Evolutionary conservation across 1,140 invertebrate species (phyloP).

Genomic region (Temnothorax curvispinosus): DNA sequence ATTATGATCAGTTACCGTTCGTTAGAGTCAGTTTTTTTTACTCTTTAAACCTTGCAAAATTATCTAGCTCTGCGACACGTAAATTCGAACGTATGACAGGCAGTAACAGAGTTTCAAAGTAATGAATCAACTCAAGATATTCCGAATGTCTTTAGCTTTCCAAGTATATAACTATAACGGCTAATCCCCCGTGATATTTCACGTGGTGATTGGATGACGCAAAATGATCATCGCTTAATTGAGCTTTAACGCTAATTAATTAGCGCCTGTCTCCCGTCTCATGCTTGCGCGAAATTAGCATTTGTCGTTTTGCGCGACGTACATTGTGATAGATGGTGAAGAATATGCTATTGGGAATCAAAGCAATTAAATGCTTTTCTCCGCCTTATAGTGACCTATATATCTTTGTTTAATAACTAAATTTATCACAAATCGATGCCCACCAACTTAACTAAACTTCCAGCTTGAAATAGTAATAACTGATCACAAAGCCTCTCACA

Average conservation of each 20-base stretch:
- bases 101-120: conserved; percentile 16
- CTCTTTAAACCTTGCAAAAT: not conserved
- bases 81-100: conserved; percentile 27
- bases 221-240: conserved; percentile 57
- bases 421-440: conserved; percentile 13
- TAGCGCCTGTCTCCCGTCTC: conserved; percentile 22
- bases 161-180: conserved; percentile 1
- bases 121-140: conserved; percentile 33
- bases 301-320: not conserved
- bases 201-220: conserved; percentile 42
- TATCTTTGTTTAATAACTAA: conserved; percentile 25
- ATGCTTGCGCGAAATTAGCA: conserved; percentile 46
- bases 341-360: conserved; percentile 37
- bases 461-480: conserved; percentile 9
- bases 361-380: conserved; percentile 19
- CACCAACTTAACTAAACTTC: not conserved
- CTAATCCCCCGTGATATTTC: conserved; percentile 34
- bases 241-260: conserved; percentile 52
- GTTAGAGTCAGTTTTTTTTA: not conserved
- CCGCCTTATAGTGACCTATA: not conserved
- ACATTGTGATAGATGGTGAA: conserved; percentile 31
- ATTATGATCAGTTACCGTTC: conserved; percentile 26
- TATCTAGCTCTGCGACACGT: not conserved
- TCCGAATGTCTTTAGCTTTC: conserved; percentile 34
- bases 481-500: not conserved